phyloP scores from a whole-genome alignment of 2,113 vertebrate genomes.

The Holacanthus passer region DNA sequence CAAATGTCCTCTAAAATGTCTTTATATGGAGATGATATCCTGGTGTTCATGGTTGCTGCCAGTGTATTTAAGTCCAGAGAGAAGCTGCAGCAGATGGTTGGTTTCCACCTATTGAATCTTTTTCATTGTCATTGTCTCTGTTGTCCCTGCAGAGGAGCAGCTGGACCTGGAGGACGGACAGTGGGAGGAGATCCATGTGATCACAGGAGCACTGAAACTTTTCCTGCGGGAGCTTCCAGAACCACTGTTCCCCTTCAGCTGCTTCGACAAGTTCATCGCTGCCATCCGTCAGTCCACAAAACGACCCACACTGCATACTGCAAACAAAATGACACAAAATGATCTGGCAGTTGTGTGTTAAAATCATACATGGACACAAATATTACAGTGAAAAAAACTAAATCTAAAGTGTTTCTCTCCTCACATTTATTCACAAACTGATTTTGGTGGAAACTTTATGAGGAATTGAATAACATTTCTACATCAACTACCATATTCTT shows the following conservation, averaged over 20 bases:
- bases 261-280: slow-evolving; percentile 90
- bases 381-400: background rate
- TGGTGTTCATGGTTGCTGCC: too few species aligned
- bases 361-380: background rate
- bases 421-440: background rate
- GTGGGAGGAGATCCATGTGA: slow-evolving; percentile 95
- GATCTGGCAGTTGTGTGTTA: too few species aligned
- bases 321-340: background rate
- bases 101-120: too few species aligned
- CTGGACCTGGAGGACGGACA: slow-evolving; percentile 92
- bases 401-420: too few species aligned
- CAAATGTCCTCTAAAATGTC: too few species aligned
- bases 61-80: too few species aligned
- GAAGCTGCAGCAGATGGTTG: background rate
- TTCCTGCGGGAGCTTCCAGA: slow-evolving; percentile 94
- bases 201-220: slow-evolving; percentile 93
- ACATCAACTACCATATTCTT: too few species aligned
- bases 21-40: background rate
- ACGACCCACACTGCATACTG: background rate
- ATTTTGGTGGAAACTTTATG: background rate
- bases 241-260: slow-evolving; percentile 90
- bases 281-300: slow-evolving; percentile 89
- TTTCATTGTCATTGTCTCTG: background rate
- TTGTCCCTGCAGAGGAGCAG: slow-evolving; percentile 83
- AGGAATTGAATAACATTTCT: background rate